Conservation (phyloP, 2,888 invertebrate species). For the Maniola hyperantus region DNA sequence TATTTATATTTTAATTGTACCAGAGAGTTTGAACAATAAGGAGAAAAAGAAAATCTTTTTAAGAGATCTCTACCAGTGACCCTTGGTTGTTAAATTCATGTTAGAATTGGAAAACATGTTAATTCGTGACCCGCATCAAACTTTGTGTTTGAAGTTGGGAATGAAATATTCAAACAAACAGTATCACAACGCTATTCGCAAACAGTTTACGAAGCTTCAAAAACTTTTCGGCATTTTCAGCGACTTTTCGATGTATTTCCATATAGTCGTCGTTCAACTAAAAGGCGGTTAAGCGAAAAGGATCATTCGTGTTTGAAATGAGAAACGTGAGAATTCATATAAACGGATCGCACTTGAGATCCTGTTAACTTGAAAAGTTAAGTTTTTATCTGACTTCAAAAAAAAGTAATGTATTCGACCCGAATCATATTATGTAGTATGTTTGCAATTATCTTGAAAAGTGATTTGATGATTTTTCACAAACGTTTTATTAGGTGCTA, state of each 20-base stretch:
- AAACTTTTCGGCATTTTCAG: neutral
- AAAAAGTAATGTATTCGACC: no score
- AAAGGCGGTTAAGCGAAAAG: neutral
- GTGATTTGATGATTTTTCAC: no score
- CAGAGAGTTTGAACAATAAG: no score
- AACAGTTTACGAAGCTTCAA: slow-evolving; percentile 9
- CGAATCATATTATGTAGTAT: no score
- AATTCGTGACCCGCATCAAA: slow-evolving; percentile 19
- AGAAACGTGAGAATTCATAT: slow-evolving; percentile 2
- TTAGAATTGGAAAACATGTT: neutral
- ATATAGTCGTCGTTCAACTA: slow-evolving; percentile 1
- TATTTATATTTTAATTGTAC: no score
- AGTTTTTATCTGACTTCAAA: no score
- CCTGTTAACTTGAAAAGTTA: no score
- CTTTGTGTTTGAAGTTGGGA: slow-evolving; percentile 26
- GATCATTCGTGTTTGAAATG: neutral
- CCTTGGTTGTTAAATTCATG: no score
- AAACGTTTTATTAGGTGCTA: no score
- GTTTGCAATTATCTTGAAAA: no score
- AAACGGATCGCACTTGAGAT: neutral
- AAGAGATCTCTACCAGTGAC: no score
- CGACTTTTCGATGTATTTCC: neutral
- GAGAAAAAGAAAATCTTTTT: no score
- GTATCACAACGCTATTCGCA: slow-evolving; percentile 25
- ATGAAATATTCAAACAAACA: slow-evolving; percentile 33